Base-by-base conservation (phyloP, 2,113 vertebrate genomes). In the Rhinolophus sinicus region DNA sequence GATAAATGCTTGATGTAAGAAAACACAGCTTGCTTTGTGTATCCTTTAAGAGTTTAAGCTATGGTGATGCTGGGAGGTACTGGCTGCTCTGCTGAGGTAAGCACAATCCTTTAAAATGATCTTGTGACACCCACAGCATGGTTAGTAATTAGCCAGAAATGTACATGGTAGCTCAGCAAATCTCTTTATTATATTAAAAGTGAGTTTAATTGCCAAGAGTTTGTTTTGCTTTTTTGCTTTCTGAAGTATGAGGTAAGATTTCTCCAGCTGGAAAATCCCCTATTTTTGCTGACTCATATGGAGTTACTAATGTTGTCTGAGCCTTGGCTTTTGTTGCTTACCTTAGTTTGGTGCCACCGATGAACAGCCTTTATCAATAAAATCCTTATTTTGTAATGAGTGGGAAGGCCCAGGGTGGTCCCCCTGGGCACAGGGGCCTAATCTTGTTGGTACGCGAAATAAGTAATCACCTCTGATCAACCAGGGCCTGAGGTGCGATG, bases 241-340 rank as follows among this genome's bases (percentile, higher is more conserved):
- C 94, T 95, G 75, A 88, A 96, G 81, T 62, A 97, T 98, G 97
- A 98, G 93, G 93, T 97, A 96, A 98, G 96, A 91, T 97, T 98
- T 97, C 94, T 96, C 98, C 96, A 96, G 97, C n/a, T 97, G 97
- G 97, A 98, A 98, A 98, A 98, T 96, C 97, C 95, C 95, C 96
- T 96, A 78, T 91, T 98, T 97, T 98, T 97, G 90, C 92, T 85
- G 93, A 95, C 92, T 98, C 98, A 89, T 93, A 80, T 95, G 62
- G 87, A 96, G 94, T 97, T 96, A 91, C 92, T 98, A 96, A 98
- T 83, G 96, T 35, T 78, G 89, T 88, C 92, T 76, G 81, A 60
- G 40, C 50, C 44, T 93, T 92, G 86, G 67, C 21, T 56, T 97
- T 98, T 90, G 83, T 84, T 92, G 98, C 19, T 15, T 95, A 81